Evolutionary conservation across 2,113 vertebrate species (phyloP), one percentile per base, ranked within the genome.

Genomic region (Camelus dromedarius): DNA sequence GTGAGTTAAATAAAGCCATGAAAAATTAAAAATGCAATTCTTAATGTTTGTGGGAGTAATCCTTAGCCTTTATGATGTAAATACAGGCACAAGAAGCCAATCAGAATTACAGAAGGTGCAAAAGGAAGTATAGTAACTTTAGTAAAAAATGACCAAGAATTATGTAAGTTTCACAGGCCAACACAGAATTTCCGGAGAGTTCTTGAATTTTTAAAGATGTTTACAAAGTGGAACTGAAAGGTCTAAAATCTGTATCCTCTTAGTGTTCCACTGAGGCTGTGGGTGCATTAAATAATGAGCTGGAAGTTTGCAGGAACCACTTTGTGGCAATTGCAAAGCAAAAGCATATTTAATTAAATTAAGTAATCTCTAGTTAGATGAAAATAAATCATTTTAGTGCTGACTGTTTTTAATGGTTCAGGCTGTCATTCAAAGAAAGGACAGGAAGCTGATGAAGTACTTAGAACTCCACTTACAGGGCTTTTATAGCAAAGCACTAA

Each of bases 261-360:
- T 84, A 66, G 38, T 60, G 80, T 75, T 79, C 85, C 81, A 22
- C 32, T 4, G 85, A 89, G 89, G 18, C 11, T 54, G 19, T 8
- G 70, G 62, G 46, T 60, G 10, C 64, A 76, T 89, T 98, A 98
- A 98, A 98, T 98, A 97, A 95, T 92, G 91, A 95, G 96, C 79
- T 85, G 77, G 89, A 97, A 90, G 60, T 92, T 92, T 98, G 97
- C 90, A 92, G 97, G 94, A 72, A 97, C 83, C 95, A 50, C 95
- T 98, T 95, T 95, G 97, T 96, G 96, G 97, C 73, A 95, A 98
- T 96, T 92, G 97, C 93, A 90, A 89, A 50, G 58, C 98, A 98
- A 98, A 97, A 98, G 58, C 95, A 85, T 96, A 97, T 98, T 98
- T 98, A 98, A 98, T 98, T 98, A 98, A 98, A 95, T 91, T 84